A percentile compares a stretch with the other conserved stretches of the same genome.
Conservation (phyloP, 2,797 vertebrate species). For the Micropoecilia bifurca region DNA sequence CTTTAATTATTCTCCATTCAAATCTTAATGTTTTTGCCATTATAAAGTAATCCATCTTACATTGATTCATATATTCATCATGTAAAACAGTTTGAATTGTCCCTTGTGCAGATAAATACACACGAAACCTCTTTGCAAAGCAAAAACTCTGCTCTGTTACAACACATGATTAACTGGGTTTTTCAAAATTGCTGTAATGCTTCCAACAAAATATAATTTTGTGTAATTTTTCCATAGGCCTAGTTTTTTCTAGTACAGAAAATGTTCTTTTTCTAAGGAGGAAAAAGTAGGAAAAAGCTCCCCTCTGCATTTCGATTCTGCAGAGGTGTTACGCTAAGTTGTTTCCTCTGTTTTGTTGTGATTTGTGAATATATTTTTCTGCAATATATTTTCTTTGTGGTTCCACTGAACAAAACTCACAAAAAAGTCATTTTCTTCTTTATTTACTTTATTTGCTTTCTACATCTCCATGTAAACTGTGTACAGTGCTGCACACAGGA, state of each 20-base stretch:
- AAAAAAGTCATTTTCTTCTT: neutral
- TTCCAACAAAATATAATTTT: too few species aligned
- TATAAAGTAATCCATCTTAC: neutral
- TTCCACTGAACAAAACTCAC: neutral
- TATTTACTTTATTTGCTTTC: neutral
- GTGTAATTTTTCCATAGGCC: too few species aligned
- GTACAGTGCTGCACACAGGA: too few species aligned
- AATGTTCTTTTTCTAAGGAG: neutral
- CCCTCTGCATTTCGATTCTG: too few species aligned
- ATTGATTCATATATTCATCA: neutral
- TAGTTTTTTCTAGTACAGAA: too few species aligned
- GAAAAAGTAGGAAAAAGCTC: too few species aligned
- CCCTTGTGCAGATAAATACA: neutral
- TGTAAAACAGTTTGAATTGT: neutral
- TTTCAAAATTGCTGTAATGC: neutral
- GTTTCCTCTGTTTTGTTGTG: neutral
- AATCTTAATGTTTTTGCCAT: neutral
- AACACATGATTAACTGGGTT: neutral
- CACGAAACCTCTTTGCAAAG: neutral
- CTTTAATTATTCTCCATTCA: neutral
- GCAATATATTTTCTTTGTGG: neutral
- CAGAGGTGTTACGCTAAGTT: neutral
- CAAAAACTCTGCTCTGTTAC: neutral
- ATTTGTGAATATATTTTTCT: neutral
- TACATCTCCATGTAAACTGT: neutral